Percentiles rank a stretch among this genome's conserved stretches.
These are phyloP conservation scores for Heloderma charlesbogerti DNA, from an alignment of 2,113 vertebrate genomes.

Conservation along the genomic window DNA sequence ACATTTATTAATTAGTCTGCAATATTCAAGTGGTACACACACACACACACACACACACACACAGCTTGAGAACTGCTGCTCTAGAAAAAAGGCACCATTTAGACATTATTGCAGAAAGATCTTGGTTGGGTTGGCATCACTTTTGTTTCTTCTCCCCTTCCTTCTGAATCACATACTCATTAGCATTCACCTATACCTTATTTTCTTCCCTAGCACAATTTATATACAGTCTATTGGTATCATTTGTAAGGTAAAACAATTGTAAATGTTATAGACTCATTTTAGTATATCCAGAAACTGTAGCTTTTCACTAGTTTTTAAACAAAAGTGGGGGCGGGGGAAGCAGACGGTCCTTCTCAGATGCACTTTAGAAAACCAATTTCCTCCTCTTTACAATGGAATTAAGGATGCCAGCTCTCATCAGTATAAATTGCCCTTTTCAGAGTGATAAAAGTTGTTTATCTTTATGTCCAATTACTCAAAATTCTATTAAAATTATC, in stretches of 20 bases:
- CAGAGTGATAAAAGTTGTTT: neutral
- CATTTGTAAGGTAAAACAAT: neutral
- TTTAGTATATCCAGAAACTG: neutral
- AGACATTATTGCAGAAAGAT: neutral
- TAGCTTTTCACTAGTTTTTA: neutral
- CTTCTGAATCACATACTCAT: neutral
- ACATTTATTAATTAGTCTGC: neutral
- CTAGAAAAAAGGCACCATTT: neutral
- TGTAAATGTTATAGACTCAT: neutral
- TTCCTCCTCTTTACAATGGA: constrained; percentile 28
- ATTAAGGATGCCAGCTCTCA: neutral
- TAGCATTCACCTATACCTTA: neutral
- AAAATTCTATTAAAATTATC: constrained; percentile 43
- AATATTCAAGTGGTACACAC: neutral
- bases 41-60: too few relatives aligned
- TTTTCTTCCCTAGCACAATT: neutral
- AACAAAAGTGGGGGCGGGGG: neutral
- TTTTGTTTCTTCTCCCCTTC: neutral
- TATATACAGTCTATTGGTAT: neutral
- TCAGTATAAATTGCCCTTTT: constrained; percentile 1
- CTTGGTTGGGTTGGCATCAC: neutral
- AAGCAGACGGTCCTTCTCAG: neutral
- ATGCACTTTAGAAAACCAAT: neutral
- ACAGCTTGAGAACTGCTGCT: too few relatives aligned
- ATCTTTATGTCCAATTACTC: constrained; percentile 35